Base-by-base conservation (phyloP, 2,888 invertebrate species). In the Nomada flava region DNA sequence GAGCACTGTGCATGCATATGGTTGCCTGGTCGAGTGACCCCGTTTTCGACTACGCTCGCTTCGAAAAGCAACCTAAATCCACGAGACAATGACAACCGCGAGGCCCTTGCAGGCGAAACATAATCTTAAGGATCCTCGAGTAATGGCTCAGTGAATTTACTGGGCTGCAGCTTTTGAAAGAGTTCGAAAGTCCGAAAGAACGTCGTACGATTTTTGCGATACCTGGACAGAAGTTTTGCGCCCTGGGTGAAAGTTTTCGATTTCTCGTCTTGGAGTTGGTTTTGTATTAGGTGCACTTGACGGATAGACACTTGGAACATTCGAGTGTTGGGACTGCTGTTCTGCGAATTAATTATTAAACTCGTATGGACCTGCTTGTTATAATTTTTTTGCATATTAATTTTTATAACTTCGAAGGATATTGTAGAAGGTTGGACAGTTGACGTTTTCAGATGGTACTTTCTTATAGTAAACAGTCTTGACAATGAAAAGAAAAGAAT, bases 51-150 rank as follows among this genome's bases (percentile, higher is more conserved):
- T 10, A 47, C 2, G 47, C 15, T 15, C 42, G 29, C 20, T 23
- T 29, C 64, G 65, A 76, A 76, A 60, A 70, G 23, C 44, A 26
- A 44, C 50, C 44, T 18, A 10, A 63, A 63, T 63, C 64, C 42
- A 7, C 15, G 47, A 7, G 11, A 7, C 55, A 65, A 79, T 78
- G 65, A 79, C 50, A 36, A 77, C 65, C 60, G 60, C 47, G 9
- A 36, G 47, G 50, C 20, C 53, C n/a, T 2, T 23, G 13, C 47
- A 7, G 36, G 36, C 36, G 36, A 36, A 47, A 52, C 23, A 64
- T 42, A 64, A 47, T 0, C 18, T 3, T 20, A 2, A 10, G 42
- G 13, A 47, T 53, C 20, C 20, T 44, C 42, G 15, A 20, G n/a
- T 53, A 57, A 42, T 15, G 23, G 9, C 36, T 1, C 15, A 44